These are phyloP conservation scores for Calidris pygmaea DNA, from an alignment of 2,113 vertebrate genomes.

Conservation along the genomic window DNA sequence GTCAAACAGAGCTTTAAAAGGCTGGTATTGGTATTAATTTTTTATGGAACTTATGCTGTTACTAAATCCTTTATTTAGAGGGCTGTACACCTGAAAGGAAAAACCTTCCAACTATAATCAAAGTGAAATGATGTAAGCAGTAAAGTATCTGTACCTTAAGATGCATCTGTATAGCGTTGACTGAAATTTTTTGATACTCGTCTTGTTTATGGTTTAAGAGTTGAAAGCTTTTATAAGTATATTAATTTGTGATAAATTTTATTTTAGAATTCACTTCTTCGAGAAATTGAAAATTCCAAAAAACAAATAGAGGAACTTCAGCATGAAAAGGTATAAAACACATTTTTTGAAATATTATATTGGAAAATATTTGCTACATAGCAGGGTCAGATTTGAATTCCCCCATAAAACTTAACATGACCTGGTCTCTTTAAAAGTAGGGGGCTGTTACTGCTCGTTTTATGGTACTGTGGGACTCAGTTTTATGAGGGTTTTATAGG, in stretches of 20 bases:
- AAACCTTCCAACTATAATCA: not conserved
- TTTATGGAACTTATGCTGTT: not conserved
- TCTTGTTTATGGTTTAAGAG: not conserved
- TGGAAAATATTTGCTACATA: not conserved
- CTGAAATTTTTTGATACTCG: not conserved
- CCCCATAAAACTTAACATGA: not conserved
- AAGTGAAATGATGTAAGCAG: not conserved
- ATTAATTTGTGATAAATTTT: not conserved
- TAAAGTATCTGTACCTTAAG: not conserved
- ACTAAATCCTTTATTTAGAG: not conserved
- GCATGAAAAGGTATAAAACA: conserved; percentile 87
- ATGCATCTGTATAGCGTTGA: not conserved
- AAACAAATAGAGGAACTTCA: conserved; percentile 94
- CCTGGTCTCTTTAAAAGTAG: not conserved
- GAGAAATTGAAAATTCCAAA: conserved; percentile 91
- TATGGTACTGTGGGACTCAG: not conserved
- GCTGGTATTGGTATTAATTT: not conserved
- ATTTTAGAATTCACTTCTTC: conserved; percentile 87
- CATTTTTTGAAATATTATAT: not conserved
- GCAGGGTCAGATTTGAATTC: not conserved
- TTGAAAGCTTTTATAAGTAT: not conserved
- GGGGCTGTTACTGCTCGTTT: not conserved
- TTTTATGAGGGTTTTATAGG: not conserved
- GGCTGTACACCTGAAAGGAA: not conserved
- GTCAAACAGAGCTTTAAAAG: not conserved